phyloP scores from a whole-genome alignment of 2,113 vertebrate genomes.

The Regulus satrapa region DNA sequence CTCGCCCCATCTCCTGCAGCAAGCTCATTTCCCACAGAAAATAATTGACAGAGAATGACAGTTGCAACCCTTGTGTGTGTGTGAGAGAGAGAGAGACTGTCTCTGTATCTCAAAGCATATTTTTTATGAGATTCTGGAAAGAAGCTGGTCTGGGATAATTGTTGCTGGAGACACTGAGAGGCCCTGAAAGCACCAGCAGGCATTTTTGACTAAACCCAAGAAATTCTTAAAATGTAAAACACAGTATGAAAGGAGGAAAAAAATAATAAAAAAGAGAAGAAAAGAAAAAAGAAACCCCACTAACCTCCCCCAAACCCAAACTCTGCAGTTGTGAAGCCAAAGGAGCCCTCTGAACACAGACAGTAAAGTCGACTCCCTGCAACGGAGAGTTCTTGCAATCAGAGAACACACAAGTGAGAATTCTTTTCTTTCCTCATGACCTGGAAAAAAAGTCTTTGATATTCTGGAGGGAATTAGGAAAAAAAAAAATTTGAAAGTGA shows the following conservation, averaged over 20 bases:
- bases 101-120: conserved; percentile 13
- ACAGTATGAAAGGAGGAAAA: neutral
- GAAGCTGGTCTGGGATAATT: neutral
- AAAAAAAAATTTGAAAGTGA: neutral
- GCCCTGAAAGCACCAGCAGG: conserved; percentile 21
- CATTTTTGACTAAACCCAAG: conserved; percentile 3
- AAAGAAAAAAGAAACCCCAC: neutral
- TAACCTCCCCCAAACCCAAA: neutral
- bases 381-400: neutral
- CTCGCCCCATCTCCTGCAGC: neutral
- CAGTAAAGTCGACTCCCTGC: neutral
- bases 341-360: conserved; percentile 23
- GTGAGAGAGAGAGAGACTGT: neutral
- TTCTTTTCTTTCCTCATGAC: neutral
- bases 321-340: neutral
- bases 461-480: neutral
- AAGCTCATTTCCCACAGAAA: conserved; percentile 44
- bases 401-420: neutral
- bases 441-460: conserved; percentile 40
- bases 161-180: conserved; percentile 19
- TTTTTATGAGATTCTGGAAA: conserved; percentile 22
- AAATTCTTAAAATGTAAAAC: conserved; percentile 11
- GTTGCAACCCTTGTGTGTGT: neutral
- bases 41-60: neutral
- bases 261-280: accelerated